Conservation (phyloP, 2,888 invertebrate species). For the Troides helena region DNA sequence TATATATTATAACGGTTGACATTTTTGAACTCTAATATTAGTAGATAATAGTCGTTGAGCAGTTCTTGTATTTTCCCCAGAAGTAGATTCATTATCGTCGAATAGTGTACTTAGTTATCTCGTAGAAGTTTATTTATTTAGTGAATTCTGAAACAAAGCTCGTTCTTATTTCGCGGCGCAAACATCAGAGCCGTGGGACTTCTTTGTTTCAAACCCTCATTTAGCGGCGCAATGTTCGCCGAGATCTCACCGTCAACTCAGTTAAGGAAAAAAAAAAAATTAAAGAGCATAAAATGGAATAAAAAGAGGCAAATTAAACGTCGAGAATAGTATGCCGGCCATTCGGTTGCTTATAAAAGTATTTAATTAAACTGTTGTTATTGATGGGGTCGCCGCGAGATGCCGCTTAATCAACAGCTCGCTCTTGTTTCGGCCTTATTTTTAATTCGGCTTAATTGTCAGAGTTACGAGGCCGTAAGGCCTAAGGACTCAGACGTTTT, state of each 20-base stretch:
- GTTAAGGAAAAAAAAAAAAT: constrained; percentile 62
- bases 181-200: constrained; percentile 37
- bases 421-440: constrained; percentile 67
- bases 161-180: constrained; percentile 32
- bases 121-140: constrained; percentile 26
- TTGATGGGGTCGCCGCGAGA: constrained; percentile 76
- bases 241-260: constrained; percentile 49
- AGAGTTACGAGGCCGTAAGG: constrained; percentile 65
- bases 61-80: background rate
- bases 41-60: background rate
- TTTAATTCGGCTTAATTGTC: constrained; percentile 76
- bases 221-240: constrained; percentile 40
- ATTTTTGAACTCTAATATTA: background rate
- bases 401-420: constrained; percentile 75
- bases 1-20: background rate
- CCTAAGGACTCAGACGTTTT: constrained; percentile 58
- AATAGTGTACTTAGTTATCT: constrained; percentile 24
- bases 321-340: constrained; percentile 58
- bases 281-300: constrained; percentile 49
- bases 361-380: constrained; percentile 79
- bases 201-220: constrained; percentile 52
- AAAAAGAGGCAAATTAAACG: constrained; percentile 63
- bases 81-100: constrained; percentile 16
- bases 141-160: constrained; percentile 27
- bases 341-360: constrained; percentile 74